Evolutionary conservation across 1,140 invertebrate genomes (phyloP).

Genomic region (Eupeodes corollae): DNA sequence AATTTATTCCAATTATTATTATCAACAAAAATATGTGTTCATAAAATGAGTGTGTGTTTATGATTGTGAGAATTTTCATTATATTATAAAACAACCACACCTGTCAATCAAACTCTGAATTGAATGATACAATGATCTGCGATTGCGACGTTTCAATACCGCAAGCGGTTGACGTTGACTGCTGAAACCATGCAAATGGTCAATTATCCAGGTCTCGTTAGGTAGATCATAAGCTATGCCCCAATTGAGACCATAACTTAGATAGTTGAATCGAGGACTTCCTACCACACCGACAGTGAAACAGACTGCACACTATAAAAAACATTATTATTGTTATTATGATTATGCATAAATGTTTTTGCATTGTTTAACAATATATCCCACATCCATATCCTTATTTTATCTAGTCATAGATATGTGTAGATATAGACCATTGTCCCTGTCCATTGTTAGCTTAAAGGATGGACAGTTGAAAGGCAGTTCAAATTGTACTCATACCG

Average conservation of each 20-base stretch:
- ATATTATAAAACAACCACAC: constrained; percentile 24
- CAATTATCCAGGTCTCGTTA: constrained; percentile 49
- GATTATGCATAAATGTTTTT: background rate
- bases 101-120: constrained; percentile 44
- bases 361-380: background rate
- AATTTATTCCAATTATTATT: too few species aligned
- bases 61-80: background rate
- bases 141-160: constrained; percentile 44
- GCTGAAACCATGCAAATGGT: constrained; percentile 35
- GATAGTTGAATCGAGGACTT: constrained; percentile 26
- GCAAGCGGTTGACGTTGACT: constrained; percentile 38
- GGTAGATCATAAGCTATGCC: constrained; percentile 64
- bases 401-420: too few species aligned
- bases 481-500: too few species aligned
- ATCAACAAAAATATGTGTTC: too few species aligned
- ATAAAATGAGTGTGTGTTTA: too few species aligned
- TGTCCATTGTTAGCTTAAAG: too few species aligned
- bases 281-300: constrained; percentile 34
- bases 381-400: too few species aligned
- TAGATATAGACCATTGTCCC: too few species aligned
- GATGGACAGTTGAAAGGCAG: too few species aligned
- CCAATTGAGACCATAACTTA: constrained; percentile 47
- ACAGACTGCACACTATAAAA: constrained; percentile 28
- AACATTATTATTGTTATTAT: background rate
- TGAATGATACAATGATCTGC: constrained; percentile 44